A percentile compares a stretch with the other conserved stretches of the same genome.
These are phyloP conservation scores for Dolomedes plantarius DNA, from an alignment of 2,888 invertebrate genomes.

Conservation along the genomic window DNA sequence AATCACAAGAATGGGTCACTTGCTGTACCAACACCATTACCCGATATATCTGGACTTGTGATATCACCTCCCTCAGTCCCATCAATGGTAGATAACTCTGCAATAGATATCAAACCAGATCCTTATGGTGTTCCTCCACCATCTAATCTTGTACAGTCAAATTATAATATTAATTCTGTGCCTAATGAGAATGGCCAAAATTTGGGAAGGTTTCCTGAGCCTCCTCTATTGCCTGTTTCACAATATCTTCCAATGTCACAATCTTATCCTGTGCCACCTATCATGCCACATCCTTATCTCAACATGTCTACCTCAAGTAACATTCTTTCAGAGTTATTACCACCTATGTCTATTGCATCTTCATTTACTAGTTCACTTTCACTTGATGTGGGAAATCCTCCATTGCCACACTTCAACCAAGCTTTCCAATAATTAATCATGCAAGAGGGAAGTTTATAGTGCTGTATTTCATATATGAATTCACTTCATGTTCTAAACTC, in stretches of 20 bases:
- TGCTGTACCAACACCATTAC: slow-evolving; percentile 20
- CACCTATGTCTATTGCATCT: slow-evolving; percentile 61
- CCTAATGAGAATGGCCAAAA: slow-evolving; percentile 54
- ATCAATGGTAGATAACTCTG: slow-evolving; percentile 26
- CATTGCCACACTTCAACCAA: slow-evolving; percentile 73
- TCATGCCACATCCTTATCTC: slow-evolving; percentile 63
- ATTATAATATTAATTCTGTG: slow-evolving; percentile 37
- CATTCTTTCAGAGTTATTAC: slow-evolving; percentile 62
- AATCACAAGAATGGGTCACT: slow-evolving; percentile 40
- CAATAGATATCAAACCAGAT: slow-evolving; percentile 54
- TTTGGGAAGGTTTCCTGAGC: slow-evolving; percentile 41
- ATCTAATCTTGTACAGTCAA: slow-evolving; percentile 49
- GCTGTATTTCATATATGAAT: no score
- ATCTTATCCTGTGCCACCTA: slow-evolving; percentile 53
- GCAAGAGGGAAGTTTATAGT: no score
- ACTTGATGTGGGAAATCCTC: slow-evolving; percentile 67
- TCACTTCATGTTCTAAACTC: no score
- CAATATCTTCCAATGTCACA: slow-evolving; percentile 62
- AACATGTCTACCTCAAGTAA: slow-evolving; percentile 65
- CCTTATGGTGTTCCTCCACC: slow-evolving; percentile 38
- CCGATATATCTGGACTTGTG: slow-evolving; percentile 56
- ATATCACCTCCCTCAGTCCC: slow-evolving; percentile 35
- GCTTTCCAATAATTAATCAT: slow-evolving; percentile 71
- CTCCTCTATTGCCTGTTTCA: slow-evolving; percentile 48
- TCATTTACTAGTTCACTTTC: slow-evolving; percentile 56